Percentiles rank a stretch among this genome's conserved stretches.
These are phyloP conservation scores for Quadroppia sp. DNA, from an alignment of 2,888 invertebrate genomes.

Conservation along the genomic window DNA sequence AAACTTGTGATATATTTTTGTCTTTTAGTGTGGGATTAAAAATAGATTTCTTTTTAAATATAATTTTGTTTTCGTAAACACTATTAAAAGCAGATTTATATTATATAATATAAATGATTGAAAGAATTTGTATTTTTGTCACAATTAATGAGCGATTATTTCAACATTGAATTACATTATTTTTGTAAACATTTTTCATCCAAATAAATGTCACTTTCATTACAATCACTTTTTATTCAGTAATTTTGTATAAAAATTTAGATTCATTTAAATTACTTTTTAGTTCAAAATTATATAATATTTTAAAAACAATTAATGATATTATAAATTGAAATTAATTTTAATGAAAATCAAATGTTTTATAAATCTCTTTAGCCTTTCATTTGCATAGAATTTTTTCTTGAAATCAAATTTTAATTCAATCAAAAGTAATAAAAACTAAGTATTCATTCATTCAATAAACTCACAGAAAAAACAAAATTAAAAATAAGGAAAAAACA, in stretches of 20 bases:
- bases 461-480: not conserved
- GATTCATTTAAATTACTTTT: not conserved
- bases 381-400: slow-evolving; percentile 30
- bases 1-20: not conserved
- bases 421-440: too few relatives aligned
- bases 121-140: not conserved
- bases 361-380: slow-evolving; percentile 22
- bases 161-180: not conserved
- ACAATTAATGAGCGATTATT: not conserved
- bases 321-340: not conserved
- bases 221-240: not conserved
- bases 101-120: not conserved
- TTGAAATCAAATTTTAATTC: not conserved
- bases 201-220: not conserved
- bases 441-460: too few relatives aligned
- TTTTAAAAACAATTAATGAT: not conserved
- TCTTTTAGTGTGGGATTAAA: not conserved
- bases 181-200: not conserved
- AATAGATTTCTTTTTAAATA: not conserved
- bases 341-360: not conserved
- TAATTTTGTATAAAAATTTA: not conserved
- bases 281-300: not conserved
- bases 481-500: not conserved
- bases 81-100: not conserved
- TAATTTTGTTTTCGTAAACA: not conserved